Base-by-base conservation (phyloP, 1,140 invertebrate species). In the Plectrocnemia conspersa region DNA sequence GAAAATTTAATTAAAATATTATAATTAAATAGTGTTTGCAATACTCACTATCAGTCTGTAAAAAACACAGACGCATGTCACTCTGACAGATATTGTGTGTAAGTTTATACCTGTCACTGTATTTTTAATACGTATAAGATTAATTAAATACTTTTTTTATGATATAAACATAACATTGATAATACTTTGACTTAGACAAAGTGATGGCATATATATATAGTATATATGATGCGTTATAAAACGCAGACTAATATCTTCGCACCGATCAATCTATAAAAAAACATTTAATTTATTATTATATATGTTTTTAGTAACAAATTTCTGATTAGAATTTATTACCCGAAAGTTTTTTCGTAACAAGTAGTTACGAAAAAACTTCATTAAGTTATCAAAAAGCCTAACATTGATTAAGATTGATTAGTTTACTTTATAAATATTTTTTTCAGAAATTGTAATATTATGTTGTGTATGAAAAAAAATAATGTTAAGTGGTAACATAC, bases 31-130 rank as follows among this genome's bases (percentile, higher is more conserved):
- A n/a, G n/a, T n/a, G n/a, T n/a, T n/a, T n/a, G n/a, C n/a, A n/a
- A n/a, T n/a, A n/a, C n/a, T n/a, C n/a, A n/a, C n/a, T n/a, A n/a
- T n/a, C n/a, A n/a, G n/a, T n/a, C n/a, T n/a, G n/a, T n/a, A 91
- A 66, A 91, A 86, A 24, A 89, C 87, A 68, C 88, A 91, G 15
- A 90, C 80, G 11, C 81, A 69, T 52, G 85, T 88, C 18, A 89
- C 84, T 11, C 85, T 65, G 3, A 80, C 72, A 36, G 88, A 85
- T 23, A 87, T 80, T 33, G 82, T 61, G 65, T 85, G 84, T 27
- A 88, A 71, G 54, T 83, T 79, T 2, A 48, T 35, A 9, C 46
- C 46, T 19, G 46, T 48, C 5, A 48, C 46, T 48, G 13, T 42
- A 33, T 19, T 5, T 33, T 33, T 47, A 11, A 16, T 33, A 33